Base-by-base conservation (phyloP, 92 coral and sea anemone species). In the Parazoanthus darwini region DNA sequence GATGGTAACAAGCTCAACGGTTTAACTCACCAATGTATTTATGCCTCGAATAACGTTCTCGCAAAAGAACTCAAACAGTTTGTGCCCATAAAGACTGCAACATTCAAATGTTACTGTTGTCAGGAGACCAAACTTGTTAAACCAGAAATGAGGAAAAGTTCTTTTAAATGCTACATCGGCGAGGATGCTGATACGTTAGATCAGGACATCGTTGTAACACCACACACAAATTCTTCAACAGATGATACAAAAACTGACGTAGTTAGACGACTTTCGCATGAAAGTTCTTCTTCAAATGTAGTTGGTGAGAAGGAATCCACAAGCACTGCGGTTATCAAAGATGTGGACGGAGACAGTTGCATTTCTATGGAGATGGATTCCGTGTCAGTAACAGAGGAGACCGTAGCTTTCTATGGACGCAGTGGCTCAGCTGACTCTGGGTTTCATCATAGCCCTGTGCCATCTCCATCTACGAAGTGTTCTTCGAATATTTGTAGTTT, bases 391-490 rank as follows among this genome's bases (percentile, higher is more conserved):
- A 89, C 80, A 54, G 81, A 89, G 29, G 98, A 93, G 44, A 89
- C 93, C 0, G 83, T 88, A n/a, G 93, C 93, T 0, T 92, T 93
- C 22, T 90, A 89, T 92, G 96, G 96, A 29, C 93, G 96, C 37
- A 93, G 93, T 79, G 92, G 94, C 23, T 95, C 98, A 14, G 92
- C 96, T 0, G 98, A 95, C 77, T 95, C 98, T 3, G 98, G 98
- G 36, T 88, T 95, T 80, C 88, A 86, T 72, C 92, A 92, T 80
- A 91, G 91, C 25, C 93, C 93, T 7, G 54, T 88, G 78, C 83
- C 89, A 29, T 91, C 91, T 15, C 92, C 94, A 3, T 84, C 65
- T 39, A 51, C 74, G 7, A 91, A 70, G 43, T 85, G 73, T 65
- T 39, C 81, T 22, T 68, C 71, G 38, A 85, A 91, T 42, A 29